Evolutionary conservation across 2,888 invertebrate species (phyloP), one percentile per base, ranked within the genome.

Genomic region (Oeneis ivallda): DNA sequence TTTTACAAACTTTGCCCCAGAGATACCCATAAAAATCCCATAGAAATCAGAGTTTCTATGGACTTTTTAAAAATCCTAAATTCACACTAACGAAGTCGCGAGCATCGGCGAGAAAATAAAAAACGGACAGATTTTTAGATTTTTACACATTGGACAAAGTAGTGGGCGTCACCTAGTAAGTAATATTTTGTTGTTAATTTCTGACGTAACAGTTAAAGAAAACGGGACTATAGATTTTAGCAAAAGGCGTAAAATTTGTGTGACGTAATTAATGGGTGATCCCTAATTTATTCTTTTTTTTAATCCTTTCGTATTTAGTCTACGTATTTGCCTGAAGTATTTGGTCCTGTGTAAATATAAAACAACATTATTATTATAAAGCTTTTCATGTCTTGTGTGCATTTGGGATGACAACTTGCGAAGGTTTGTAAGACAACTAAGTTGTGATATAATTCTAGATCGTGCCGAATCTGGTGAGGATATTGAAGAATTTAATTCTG

Each of bases 401-500:
- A 74, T 75, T 75, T 67, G 71, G 72, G 72, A 70, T 64, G n/a
- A 34, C 3, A 26, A n/a, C 19, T 10, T 32, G 32, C 34, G 13
- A 19, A 45, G 15, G 11, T n/a, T 37, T 50, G 26, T 59, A 5
- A 17, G 47, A 9, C 6, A 0, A 34, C 17, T 50, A 19, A 15
- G 17, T 58, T 39, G 15, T 39, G 7, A 9, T 60, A 5, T 41
- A 19, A 17, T 70, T 61, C 43, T 93, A 99, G 99, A 96, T 99
- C 87, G 99, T 99, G 76, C 99, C 99, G 67, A 99, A 99, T 89
- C 93, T 99, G 88, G 99, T 99, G 78, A 94, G 99, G 80, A 99
- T 99, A 85, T 92, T 99, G 86, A 99, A 99, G 93, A 99, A 99
- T 89, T 93, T 99, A 74, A 98, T 99, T 75, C 93, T 99, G 92